Evolutionary conservation across 2,797 vertebrate species (phyloP).

Genomic region (Typhlichthys eigenmanni): DNA sequence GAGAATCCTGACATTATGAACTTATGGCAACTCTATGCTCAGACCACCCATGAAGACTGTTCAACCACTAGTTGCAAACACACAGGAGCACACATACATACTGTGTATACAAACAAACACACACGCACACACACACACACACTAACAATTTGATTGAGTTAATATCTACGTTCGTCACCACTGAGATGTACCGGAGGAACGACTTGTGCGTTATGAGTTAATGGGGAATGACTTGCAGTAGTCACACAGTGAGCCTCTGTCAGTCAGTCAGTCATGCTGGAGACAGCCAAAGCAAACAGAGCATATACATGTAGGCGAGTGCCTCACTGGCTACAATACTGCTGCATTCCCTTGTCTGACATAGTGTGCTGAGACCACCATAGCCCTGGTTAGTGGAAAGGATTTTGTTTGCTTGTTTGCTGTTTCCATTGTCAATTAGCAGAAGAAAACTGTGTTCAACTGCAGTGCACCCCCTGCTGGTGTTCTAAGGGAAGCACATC

Average conservation of each 20-base stretch:
- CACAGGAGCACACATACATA: not conserved
- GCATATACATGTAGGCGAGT: constrained; percentile 26
- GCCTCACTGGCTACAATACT: constrained; percentile 51
- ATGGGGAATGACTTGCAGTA: constrained; percentile 48
- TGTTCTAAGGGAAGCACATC: too few species aligned
- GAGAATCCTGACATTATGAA: constrained; percentile 14
- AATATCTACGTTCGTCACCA: constrained; percentile 55
- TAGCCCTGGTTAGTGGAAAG: too few species aligned
- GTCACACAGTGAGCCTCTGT: constrained; percentile 47
- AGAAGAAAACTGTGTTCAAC: too few species aligned
- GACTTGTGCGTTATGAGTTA: constrained; percentile 17
- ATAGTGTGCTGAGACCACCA: too few species aligned
- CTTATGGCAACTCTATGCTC: constrained; percentile 8
- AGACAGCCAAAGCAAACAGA: constrained; percentile 59
- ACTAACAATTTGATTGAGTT: constrained; percentile 30
- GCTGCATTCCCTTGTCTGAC: constrained; percentile 38
- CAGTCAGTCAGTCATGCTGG: constrained; percentile 60
- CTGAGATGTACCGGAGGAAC: constrained; percentile 53
- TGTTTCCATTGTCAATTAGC: too few species aligned
- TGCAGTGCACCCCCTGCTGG: too few species aligned
- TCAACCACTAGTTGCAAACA: not conserved
- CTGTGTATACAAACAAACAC: not conserved
- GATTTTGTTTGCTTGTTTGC: not conserved
- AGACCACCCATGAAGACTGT: constrained; percentile 51
- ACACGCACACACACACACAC: not conserved